These are phyloP conservation scores for Oenanthe oenanthe DNA, from an alignment of 2,113 vertebrate species.

Conservation along the genomic window DNA sequence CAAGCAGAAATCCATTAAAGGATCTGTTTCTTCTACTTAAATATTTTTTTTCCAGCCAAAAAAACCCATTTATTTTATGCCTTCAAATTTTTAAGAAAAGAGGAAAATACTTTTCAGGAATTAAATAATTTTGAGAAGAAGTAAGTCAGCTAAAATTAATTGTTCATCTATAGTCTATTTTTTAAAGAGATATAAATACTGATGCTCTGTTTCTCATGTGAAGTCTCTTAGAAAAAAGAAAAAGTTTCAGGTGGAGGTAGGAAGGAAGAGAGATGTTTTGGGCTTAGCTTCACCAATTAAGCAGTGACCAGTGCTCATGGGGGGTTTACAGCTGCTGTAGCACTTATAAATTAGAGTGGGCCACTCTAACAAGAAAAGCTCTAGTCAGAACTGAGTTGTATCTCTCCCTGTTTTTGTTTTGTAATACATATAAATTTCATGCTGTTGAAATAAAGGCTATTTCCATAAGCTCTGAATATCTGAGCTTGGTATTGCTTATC, in stretches of 20 bases:
- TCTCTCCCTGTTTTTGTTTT: background rate
- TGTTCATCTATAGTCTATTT: background rate
- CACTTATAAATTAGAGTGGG: background rate
- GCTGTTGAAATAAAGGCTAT: background rate
- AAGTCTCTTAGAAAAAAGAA: background rate
- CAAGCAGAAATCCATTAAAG: background rate
- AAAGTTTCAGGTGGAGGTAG: background rate
- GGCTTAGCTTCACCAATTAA: background rate
- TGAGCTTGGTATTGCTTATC: background rate
- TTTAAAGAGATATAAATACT: background rate
- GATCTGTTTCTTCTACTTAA: background rate
- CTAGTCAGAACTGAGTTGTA: background rate
- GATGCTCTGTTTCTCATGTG: background rate
- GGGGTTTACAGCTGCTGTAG: background rate
- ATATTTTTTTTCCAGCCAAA: background rate
- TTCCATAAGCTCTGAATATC: background rate
- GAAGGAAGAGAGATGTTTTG: background rate
- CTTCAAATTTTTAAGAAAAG: background rate
- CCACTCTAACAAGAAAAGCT: background rate
- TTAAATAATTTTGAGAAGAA: background rate
- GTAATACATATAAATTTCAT: background rate
- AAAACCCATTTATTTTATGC: background rate
- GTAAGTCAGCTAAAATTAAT: accelerated
- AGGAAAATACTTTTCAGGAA: background rate
- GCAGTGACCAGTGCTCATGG: background rate